Percentiles rank a stretch among this genome's conserved stretches.
Conservation (phyloP, 2,888 invertebrate genomes). For the Pachycephus smyrnensis region DNA sequence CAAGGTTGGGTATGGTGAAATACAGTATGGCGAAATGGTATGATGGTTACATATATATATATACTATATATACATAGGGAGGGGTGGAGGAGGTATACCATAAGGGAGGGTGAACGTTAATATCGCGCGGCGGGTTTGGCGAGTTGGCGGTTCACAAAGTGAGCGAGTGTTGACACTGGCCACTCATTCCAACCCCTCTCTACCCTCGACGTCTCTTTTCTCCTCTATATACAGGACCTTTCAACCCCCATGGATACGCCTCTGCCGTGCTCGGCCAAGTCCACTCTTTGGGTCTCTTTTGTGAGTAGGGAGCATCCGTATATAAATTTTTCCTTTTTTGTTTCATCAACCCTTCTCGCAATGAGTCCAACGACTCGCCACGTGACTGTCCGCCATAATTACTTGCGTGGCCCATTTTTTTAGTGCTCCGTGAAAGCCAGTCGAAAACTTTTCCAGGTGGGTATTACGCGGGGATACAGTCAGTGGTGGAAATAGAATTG, state of each 20-base stretch:
- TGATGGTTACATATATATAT: no score
- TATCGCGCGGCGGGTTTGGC: slow-evolving; percentile 58
- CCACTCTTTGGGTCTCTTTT: not conserved
- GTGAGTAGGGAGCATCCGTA: no score
- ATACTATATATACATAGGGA: not conserved
- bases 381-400: slow-evolving; percentile 14
- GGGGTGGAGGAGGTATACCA: slow-evolving; percentile 32
- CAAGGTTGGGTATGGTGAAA: slow-evolving; percentile 8
- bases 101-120: slow-evolving; percentile 56
- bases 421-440: no score
- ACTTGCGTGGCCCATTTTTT: slow-evolving; percentile 17
- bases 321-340: no score
- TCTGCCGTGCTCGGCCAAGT: not conserved
- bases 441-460: not conserved
- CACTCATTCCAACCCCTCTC: slow-evolving; percentile 51
- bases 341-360: no score
- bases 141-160: slow-evolving; percentile 63
- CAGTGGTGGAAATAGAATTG: no score
- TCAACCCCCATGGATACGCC: slow-evolving; percentile 19
- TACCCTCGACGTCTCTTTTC: slow-evolving; percentile 36
- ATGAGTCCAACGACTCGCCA: no score
- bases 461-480: no score
- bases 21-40: not conserved
- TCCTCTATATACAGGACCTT: slow-evolving; percentile 32
- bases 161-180: slow-evolving; percentile 64